Base-by-base conservation (phyloP, 2,888 invertebrate genomes). In the Metalampra italica region DNA sequence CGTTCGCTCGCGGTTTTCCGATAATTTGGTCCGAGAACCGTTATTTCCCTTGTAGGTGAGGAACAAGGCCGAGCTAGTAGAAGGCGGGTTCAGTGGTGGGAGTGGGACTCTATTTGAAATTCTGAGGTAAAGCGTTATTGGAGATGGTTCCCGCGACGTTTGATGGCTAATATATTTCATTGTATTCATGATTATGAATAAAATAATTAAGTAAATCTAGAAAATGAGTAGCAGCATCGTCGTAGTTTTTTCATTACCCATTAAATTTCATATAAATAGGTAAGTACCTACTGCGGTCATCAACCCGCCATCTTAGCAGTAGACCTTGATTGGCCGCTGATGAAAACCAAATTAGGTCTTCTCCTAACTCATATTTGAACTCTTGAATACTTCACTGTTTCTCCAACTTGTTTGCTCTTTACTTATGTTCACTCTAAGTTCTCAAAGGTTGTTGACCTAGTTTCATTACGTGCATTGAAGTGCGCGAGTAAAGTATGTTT, bases 361-460 rank as follows among this genome's bases (percentile, higher is more conserved):
- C 8, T 8, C 11, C 11, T 32, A 32, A 22, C 12, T n/a, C 41
- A 22, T n/a, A 7, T 22, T 22, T 9, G 13, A 14, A 7, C 14
- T 14, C 9, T 14, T 44, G 36, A 36, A 36, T 43, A 13, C 22
- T 42, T 36, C 13, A 40, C n/a, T 46, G 40, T 46, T 45, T 15
- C 49, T 60, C 61, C 67, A 75, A 72, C 64, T 66, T 71, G 71
- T 78, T 78, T 72, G 71, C 64, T 71, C 64, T 59, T 62, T 66
- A 14, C 14, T 34, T 43, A 58, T 67, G 64, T 65, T 64, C 66
- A 56, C 70, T 63, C 66, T 62, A 64, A 60, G 57, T 72, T 75
- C 67, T 67, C 66, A 65, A 68, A 85, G 85, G 85, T 85, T 80
- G 77, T 77, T 81, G 81, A 76, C 84, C 84, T 64, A 83, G 72